Evolutionary conservation across 2,797 vertebrate species (phyloP).

Genomic region (Micromesistius poutassou): DNA sequence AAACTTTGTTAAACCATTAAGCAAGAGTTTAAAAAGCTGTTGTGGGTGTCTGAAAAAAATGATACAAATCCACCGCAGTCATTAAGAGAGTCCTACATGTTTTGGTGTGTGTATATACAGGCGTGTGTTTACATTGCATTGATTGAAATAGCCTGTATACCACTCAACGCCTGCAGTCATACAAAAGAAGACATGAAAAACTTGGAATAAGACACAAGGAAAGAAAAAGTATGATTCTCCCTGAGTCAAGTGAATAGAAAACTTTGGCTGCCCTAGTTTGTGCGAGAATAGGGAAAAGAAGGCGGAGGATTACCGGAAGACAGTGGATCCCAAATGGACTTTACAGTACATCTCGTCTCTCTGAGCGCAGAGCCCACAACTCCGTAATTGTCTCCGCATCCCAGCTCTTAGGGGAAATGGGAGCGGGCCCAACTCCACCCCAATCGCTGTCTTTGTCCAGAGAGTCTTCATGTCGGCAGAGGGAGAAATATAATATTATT

Average conservation of each 20-base stretch:
- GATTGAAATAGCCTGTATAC: background rate
- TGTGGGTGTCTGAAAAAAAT: background rate
- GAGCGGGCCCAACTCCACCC: conserved; percentile 46
- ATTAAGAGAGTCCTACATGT: background rate
- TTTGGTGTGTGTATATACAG: background rate
- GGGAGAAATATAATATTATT: conserved; percentile 45
- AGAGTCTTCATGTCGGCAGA: conserved; percentile 47
- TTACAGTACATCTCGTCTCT: conserved; percentile 53
- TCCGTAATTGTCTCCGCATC: conserved; percentile 62
- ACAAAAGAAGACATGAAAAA: background rate
- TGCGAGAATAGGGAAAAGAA: conserved; percentile 2
- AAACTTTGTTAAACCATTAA: background rate
- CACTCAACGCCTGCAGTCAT: background rate
- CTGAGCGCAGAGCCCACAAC: conserved; percentile 51
- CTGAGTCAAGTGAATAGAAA: conserved; percentile 37
- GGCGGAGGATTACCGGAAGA: conserved; percentile 53
- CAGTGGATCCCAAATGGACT: conserved; percentile 60
- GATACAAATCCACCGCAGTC: background rate
- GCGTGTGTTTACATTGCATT: background rate
- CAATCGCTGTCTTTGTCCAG: conserved; percentile 41
- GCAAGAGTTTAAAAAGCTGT: background rate
- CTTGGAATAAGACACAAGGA: background rate
- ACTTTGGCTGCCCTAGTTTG: conserved; percentile 51
- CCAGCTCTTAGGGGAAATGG: conserved; percentile 45
- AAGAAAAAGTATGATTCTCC: background rate